Base-by-base conservation (phyloP, 2,888 invertebrate genomes). In the Pterostichus madidus region DNA sequence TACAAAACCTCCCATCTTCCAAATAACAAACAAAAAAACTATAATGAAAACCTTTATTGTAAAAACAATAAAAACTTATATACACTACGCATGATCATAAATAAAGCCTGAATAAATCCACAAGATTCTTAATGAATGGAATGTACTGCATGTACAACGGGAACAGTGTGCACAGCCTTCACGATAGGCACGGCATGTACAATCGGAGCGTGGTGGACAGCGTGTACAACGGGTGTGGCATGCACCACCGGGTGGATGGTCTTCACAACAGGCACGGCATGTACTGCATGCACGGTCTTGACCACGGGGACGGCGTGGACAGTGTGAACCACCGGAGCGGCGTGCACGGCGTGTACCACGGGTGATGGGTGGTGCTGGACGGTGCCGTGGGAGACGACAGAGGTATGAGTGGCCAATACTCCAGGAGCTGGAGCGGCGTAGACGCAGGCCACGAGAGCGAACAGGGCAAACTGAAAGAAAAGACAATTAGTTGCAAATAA, bases 401-500 rank as follows among this genome's bases (percentile, higher is more conserved):
- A 52, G 32, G 56, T 32, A 77, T 82, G 84, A 71, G 83, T 85
- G 24, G 24, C 24, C 10, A 85, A 82, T 7, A 85, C 68, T 2
- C 84, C 84, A 35, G 84, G 71, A 87, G 86, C 83, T 79, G 86
- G 83, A 85, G 86, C 87, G 84, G 89, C 87, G 83, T 84, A 84
- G 80, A 87, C 91, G 88, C 90, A 91, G 84, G 92, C 92, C 88
- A 92, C 85, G 87, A 92, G 84, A 84, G 91, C 91, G 87, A 90
- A 89, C 88, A 92, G 90, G 79, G 90, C 90, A 85, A 92, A 87
- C 93, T 93, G 89, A 17, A 87, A 88, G 73, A 44, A 10, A 59
- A 59, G 13, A 15, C 53, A 53, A 11, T 53, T 11, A 15, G 8
- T 15, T 53, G 13, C 3, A 24, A 24, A 24, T 24, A 24, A 24